Conservation (phyloP, 2,797 vertebrate genomes). For the Odontamblyopus lacepedii region DNA sequence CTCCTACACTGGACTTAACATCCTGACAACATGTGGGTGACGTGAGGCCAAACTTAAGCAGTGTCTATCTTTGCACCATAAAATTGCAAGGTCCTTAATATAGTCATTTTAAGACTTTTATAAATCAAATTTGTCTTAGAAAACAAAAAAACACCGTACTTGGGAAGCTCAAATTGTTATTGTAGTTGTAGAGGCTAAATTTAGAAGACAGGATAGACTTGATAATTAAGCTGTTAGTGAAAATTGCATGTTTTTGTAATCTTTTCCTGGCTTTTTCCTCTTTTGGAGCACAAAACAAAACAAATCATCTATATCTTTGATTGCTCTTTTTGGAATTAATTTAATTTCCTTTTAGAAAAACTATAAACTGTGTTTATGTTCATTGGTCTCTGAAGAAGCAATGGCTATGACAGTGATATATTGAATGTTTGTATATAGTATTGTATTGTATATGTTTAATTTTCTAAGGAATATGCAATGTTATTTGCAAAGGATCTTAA, state of each 20-base stretch:
- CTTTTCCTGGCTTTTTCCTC: neutral
- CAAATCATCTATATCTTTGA: neutral
- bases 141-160: neutral
- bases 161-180: neutral
- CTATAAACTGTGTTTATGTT: no score
- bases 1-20: neutral
- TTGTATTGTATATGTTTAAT: no score
- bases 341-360: no score
- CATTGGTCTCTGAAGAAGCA: neutral
- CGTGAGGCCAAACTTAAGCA: neutral
- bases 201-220: neutral
- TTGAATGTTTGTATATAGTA: no score
- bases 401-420: no score
- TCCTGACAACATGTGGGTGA: neutral
- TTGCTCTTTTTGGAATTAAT: neutral
- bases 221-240: neutral
- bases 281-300: neutral
- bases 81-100: neutral
- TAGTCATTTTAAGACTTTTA: neutral
- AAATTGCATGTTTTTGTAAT: neutral
- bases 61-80: neutral
- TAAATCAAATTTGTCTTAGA: neutral
- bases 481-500: no score
- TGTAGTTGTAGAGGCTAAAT: neutral
- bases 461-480: no score